A percentile compares a stretch with the other conserved stretches of the same genome.
Evolutionary conservation across 2,797 vertebrate species (phyloP).

Genomic region (Pseudomugil gertrudae): DNA sequence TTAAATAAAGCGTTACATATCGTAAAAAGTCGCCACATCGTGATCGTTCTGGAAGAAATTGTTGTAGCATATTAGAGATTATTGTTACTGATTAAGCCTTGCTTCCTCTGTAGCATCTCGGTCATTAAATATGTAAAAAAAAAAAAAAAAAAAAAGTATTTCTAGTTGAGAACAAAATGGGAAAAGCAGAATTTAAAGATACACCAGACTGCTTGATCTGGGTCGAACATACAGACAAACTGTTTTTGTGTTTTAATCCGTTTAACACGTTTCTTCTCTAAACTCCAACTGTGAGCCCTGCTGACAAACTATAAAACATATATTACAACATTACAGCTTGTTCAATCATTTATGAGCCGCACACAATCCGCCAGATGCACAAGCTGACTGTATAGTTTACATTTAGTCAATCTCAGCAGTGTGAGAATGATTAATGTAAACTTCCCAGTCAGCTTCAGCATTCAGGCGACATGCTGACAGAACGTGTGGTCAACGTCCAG

Average conservation of each 20-base stretch:
- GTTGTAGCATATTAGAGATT: too few species aligned
- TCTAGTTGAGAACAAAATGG: too few species aligned
- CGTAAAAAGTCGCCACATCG: too few species aligned
- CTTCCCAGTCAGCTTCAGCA: conserved; percentile 1
- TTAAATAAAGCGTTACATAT: too few species aligned
- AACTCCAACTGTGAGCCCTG: background rate
- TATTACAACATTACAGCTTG: background rate
- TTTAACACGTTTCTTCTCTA: conserved; percentile 1
- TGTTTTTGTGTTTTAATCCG: too few species aligned
- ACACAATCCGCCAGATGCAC: conserved; percentile 1
- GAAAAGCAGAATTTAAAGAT: too few species aligned
- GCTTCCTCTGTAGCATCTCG: too few species aligned
- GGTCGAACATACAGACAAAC: too few species aligned
- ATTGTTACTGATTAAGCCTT: too few species aligned
- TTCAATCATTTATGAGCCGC: conserved; percentile 3
- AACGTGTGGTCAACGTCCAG: conserved; percentile 26
- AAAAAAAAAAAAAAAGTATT: too few species aligned
- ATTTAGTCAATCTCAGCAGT: conserved; percentile 4
- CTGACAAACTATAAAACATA: background rate
- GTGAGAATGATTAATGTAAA: conserved; percentile 2
- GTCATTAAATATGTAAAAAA: too few species aligned
- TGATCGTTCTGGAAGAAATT: too few species aligned
- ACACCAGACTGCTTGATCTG: background rate
- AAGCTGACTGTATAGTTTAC: background rate
- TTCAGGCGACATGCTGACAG: background rate